Conservation (phyloP, 30 jellyfish, hydroid and myxozoan species). For the Clytia hemisphaerica region DNA sequence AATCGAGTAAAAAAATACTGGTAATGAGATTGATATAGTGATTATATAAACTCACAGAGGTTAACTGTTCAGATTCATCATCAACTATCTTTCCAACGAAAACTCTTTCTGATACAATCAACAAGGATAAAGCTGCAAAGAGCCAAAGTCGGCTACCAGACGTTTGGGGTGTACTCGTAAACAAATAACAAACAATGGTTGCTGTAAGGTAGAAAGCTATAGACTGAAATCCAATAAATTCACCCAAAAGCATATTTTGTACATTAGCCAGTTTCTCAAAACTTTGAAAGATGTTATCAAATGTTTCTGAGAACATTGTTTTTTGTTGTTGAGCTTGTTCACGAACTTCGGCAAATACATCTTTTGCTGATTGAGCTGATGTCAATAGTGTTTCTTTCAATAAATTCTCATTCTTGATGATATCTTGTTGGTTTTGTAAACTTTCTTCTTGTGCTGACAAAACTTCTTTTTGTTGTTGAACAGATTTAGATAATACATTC, state of each 20-base stretch:
- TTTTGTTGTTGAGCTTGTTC: slow-evolving; percentile 66
- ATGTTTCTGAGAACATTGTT: slow-evolving; percentile 59
- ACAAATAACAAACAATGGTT: slow-evolving; percentile 51
- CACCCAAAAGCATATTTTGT: slow-evolving; percentile 76
- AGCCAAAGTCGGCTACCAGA: slow-evolving; percentile 49
- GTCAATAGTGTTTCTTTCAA: slow-evolving; percentile 37
- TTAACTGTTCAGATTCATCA: not conserved
- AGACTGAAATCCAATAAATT: slow-evolving; percentile 71
- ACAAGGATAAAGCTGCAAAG: slow-evolving; percentile 24
- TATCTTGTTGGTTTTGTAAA: slow-evolving; percentile 47
- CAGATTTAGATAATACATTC: slow-evolving; percentile 45
- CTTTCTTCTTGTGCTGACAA: slow-evolving; percentile 46
- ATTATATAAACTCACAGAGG: slow-evolving; percentile 2
- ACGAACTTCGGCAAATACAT: slow-evolving; percentile 64
- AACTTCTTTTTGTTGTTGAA: slow-evolving; percentile 51
- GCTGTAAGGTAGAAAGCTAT: slow-evolving; percentile 64
- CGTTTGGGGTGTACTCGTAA: slow-evolving; percentile 76
- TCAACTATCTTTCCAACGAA: slow-evolving; percentile 16
- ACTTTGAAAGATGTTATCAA: slow-evolving; percentile 59
- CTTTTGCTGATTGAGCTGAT: slow-evolving; percentile 55
- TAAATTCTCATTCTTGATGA: slow-evolving; percentile 46
- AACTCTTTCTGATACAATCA: slow-evolving; percentile 47
- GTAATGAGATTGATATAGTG: not conserved
- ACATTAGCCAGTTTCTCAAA: slow-evolving; percentile 55
- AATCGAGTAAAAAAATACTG: too few relatives aligned